These are phyloP conservation scores for Myrmophylax atrothorax DNA, from an alignment of 2,113 vertebrate species.

Conservation along the genomic window DNA sequence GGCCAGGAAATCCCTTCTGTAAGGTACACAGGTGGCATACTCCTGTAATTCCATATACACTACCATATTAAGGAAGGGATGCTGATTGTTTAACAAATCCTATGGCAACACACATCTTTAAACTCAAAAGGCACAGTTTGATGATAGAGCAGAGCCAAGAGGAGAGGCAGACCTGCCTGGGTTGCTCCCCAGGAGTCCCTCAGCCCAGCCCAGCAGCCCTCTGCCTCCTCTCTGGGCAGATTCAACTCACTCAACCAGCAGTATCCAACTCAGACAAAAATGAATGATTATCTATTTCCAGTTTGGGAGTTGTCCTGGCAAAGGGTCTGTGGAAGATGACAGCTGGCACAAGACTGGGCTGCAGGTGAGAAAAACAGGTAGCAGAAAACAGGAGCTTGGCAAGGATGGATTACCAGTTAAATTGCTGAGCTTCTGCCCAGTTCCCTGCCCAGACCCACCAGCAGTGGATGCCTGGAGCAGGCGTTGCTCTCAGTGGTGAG, in stretches of 20 bases:
- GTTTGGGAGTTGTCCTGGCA: neutral
- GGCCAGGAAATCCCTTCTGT: neutral
- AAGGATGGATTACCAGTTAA: neutral
- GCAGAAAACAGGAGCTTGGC: neutral
- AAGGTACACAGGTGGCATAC: neutral
- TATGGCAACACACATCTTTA: neutral
- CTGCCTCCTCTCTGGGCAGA: neutral
- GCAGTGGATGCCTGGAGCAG: neutral
- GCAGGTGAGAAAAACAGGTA: neutral
- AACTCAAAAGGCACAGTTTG: neutral
- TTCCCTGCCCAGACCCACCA: fast-evolving
- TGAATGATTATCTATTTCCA: neutral
- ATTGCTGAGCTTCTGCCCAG: fast-evolving
- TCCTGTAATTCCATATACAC: neutral
- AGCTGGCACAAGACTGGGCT: neutral
- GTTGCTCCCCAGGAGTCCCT: neutral
- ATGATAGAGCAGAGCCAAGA: neutral
- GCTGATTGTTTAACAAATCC: neutral
- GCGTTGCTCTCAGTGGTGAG: fast-evolving
- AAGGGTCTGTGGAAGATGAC: neutral
- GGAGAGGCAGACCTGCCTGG: neutral
- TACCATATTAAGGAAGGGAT: neutral
- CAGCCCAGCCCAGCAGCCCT: fast-evolving
- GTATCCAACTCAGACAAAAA: neutral
- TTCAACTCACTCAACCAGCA: neutral